Base-by-base conservation (phyloP, 2,797 vertebrate species). In the Phrynocephalus forsythii region DNA sequence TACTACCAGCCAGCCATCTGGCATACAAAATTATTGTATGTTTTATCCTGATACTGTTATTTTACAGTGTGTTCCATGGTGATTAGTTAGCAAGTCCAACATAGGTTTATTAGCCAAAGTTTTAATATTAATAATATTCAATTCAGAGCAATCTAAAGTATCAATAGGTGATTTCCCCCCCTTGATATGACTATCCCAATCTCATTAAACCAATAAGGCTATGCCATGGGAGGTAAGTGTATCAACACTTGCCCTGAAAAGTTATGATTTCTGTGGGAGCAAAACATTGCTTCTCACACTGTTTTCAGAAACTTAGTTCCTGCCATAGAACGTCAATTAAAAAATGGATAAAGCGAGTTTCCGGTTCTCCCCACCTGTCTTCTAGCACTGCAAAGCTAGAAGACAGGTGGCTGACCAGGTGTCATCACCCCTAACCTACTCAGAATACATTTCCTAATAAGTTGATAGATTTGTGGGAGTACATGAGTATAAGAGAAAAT, bases 21-120 rank as follows among this genome's bases (percentile, higher is more conserved):
- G 82, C 26, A 94, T 88, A 52, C 87, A 16, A 89, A 89, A 88
- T 66, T 90, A 89, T 93, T 93, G 91, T 92, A 92, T 91, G 26
- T 73, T 4, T 3, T 87, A 89, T 90, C 72, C 69, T 91, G 71
- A 83, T 87, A 92, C 11, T 86, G 78, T 79, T 90, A 84, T 92
- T 88, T 94, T 91, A 86, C 48, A 94, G 94, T 94, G 86, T 16
- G 10, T 87, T 87, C 52, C 84, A 92, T 84, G 90, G 88, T 88
- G 2, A 79, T 88, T 6, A 90, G 90, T 93, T 94, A 85, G 76
- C 89, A 91, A 84, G 28, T 75, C 60, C 71, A 90, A 95, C 89
- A 85, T 92, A 90, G 72, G 80, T 75, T 88, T 68, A 81, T 81
- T 84, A 86, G 52, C 2, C 77, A 87, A 87, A 26, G 72, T 88